phyloP scores from a whole-genome alignment of 2,888 invertebrate species.

The Cerceris ruficornis region DNA sequence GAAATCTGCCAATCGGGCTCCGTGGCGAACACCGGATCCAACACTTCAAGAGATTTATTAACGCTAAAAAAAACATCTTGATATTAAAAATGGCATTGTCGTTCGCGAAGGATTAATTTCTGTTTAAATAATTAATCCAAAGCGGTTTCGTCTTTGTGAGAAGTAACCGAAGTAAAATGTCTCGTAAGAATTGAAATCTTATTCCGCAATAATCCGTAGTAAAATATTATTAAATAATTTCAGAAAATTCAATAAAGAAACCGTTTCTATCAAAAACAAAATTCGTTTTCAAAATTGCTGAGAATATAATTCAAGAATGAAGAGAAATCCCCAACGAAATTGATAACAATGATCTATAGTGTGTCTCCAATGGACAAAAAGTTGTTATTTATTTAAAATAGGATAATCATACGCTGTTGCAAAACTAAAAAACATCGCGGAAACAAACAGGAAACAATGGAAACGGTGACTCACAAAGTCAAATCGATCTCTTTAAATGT shows the following conservation, averaged over 20 bases:
- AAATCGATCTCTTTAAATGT: slow-evolving; percentile 73
- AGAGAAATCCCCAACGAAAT: too few relatives aligned
- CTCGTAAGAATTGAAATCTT: too few relatives aligned
- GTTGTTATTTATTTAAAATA: too few relatives aligned
- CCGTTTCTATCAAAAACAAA: background rate
- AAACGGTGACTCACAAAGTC: slow-evolving; percentile 67
- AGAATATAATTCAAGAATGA: too few relatives aligned
- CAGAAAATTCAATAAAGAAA: background rate
- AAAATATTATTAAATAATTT: too few relatives aligned
- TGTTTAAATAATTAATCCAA: background rate
- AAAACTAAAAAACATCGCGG: too few relatives aligned
- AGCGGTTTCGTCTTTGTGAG: too few relatives aligned
- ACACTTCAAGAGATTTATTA: slow-evolving; percentile 64
- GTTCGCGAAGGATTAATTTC: background rate
- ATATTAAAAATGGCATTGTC: background rate
- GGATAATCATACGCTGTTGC: too few relatives aligned
- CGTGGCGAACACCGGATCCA: slow-evolving; percentile 69
- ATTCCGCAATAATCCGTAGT: too few relatives aligned
- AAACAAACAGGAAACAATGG: background rate
- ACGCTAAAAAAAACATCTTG: slow-evolving; percentile 63
- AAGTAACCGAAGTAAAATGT: too few relatives aligned
- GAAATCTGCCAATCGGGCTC: slow-evolving; percentile 69
- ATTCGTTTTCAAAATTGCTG: background rate
- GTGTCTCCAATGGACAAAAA: too few relatives aligned
- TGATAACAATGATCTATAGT: too few relatives aligned